Evolutionary conservation across 2,888 invertebrate species (phyloP), one percentile per base, ranked within the genome.

Genomic region (Conops quadrifasciatus): DNA sequence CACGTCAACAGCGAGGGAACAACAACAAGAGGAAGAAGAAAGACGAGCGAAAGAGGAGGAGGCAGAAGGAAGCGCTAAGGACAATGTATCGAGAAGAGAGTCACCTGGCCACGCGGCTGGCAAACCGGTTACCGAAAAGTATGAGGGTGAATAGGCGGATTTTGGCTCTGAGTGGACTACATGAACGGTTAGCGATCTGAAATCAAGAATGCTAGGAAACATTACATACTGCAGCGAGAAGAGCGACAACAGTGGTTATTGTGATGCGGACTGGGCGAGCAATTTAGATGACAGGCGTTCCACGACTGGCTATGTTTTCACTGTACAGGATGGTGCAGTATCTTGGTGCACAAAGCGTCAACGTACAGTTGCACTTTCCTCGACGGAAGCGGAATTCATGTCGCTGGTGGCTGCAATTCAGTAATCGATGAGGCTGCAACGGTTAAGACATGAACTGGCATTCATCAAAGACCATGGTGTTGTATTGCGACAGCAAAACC

Each of bases 351-450:
- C 73, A 26, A 75, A 72, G 58, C 62, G 71, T 45, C 76, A 76
- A 67, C 49, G 63, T 7, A 76, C 75, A 19, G 70, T 75, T 3
- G 74, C 73, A 15, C 70, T 75, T 2, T 76, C 75, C 19, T 71
- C 75, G 43, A 75, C 75, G 13, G 75, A 75, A 65, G 77, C 74
- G n/a, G 76, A 77, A 28, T 73, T 73, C 21, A 75, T 76, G 75
- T 72, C 75, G 0, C 49, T 77, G 3, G 74, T 73, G 24, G 71
- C 70, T 15, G 75, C 72, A 15, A 75, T 75, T 13, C 73, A 75
- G 51, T 72, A 77, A 62, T 70, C 71, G 21, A 24, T 72, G 49
- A 74, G 75, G 75, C 70, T 75, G 3, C 72, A 75, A 51, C 66
- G 75, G 13, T 43, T 71, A 15, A 26, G 60, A 60, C 24, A 15